Evolutionary conservation across 2,113 vertebrate genomes (phyloP), one percentile per base, ranked within the genome.

Genomic region (Dinomys branickii): DNA sequence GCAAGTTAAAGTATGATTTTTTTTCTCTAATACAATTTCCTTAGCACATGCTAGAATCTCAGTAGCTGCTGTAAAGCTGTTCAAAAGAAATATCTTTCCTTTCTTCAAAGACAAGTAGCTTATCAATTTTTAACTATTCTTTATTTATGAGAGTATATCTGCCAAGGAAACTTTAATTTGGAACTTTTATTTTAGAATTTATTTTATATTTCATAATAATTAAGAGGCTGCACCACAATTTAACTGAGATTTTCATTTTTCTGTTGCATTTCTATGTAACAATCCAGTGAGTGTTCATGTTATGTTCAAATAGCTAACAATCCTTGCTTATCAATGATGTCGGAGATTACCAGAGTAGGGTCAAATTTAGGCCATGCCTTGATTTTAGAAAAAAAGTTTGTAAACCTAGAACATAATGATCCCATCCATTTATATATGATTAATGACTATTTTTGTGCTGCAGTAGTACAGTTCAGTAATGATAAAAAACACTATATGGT

Each of bases 21-120:
- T 1, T 82, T 85, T 1, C n/a, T 90, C 88, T 67, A 58, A 47
- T 89, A 85, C 50, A 38, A 92, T 75, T 97, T 96, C 38, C 35
- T 59, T 86, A 67, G 54, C 12, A 71, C 38, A 77, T n/a, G 8
- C 50, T 92, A 88, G 85, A 86, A 85, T 73, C 81, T 95, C 88
- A 85, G 65, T 82, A 88, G 73, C 7, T 82, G 20, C 14, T 90
- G 12, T 52, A 67, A 94, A 95, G 41, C 41, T 86, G 3, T 83
- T 94, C 28, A 77, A n/a, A 95, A 91, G 41, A 95, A 91, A 85
- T 67, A 59, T 3, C 10, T 90, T 89, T 97, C 83, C n/a, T 92
- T 96, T 92, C 13, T 80, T 50, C 30, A 85, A 90, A 26, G 7
- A 94, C 20, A n/a, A 7, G 17, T 41, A 67, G 24, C 12, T 91